These are phyloP conservation scores for Scaptodrosophila latifasciaeformis DNA, from an alignment of 2,888 invertebrate genomes.

Conservation along the genomic window DNA sequence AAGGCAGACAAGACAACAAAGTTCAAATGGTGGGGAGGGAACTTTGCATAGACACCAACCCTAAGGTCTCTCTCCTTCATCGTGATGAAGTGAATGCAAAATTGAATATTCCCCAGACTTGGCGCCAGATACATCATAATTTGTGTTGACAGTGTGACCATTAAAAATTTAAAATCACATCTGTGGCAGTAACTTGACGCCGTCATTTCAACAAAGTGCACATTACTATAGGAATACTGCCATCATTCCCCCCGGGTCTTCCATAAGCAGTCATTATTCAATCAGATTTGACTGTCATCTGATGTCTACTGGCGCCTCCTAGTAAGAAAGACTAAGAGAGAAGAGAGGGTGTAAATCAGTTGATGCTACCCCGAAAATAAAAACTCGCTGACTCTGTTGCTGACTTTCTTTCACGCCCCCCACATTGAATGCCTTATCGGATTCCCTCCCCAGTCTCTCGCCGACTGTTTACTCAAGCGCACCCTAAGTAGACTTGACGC, in stretches of 20 bases:
- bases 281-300: constrained; percentile 41
- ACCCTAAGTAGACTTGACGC: constrained; percentile 49
- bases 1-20: no score
- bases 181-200: constrained; percentile 40
- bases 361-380: background rate
- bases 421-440: background rate
- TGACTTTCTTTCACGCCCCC: background rate
- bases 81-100: background rate
- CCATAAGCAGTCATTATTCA: constrained; percentile 50
- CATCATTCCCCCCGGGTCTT: no score
- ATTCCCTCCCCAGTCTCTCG: background rate
- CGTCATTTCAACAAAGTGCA: no score
- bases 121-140: constrained; percentile 59
- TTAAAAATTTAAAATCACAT: constrained; percentile 57
- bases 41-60: no score
- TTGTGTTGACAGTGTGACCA: constrained; percentile 45
- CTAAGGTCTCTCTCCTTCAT: constrained; percentile 3
- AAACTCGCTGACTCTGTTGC: constrained; percentile 38
- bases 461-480: constrained; percentile 47
- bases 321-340: background rate
- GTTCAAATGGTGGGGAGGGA: no score
- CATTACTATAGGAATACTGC: no score
- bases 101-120: no score
- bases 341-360: constrained; percentile 6
- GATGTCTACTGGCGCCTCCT: constrained; percentile 16